Base-by-base conservation (phyloP, 1,140 invertebrate genomes). In the Neelides sp. region DNA sequence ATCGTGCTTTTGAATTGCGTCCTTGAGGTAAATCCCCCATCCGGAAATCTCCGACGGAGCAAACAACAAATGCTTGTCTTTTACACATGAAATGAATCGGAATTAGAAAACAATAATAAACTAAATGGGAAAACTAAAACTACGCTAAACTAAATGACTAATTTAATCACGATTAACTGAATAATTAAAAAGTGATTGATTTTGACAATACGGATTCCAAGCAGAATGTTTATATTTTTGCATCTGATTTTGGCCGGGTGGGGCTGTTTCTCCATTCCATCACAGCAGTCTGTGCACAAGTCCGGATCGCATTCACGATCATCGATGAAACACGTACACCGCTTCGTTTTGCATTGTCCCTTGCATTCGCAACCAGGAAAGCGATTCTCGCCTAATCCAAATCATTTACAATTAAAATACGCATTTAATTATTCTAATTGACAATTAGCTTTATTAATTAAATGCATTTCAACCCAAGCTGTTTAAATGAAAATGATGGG, bases 251-350 rank as follows among this genome's bases (percentile, higher is more conserved):
- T 54, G 10, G 34, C 34, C 15, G 30, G 15, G 8, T 4, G n/a
- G n/a, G n/a, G n/a, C n/a, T n/a, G n/a, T n/a, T 28, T 17, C 3
- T 48, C 41, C 4, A 44, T 15, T 24, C 50, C 52, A 54, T 49
- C 72, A 12, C 74, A 74, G 66, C 76, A 78, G n/a, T 65, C 67
- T 43, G 67, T 66, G 61, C 76, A 78, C 15, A 78, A 62, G 62
- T 78, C 77, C n/a, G 77, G 76, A 62, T 79, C 76, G 65, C 76
- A 78, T 62, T 78, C 77, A 41, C 77, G 64, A 7, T 73, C 70
- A 19, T 77, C 76, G 48, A 74, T 66, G 61, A 73, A 78, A 63
- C 76, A 78, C n/a, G 75, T 75, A 64, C 76, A 78, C 52, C 74
- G 71, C 59, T 77, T 78, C 1, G 73, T 75, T 52, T 75, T 73